A percentile compares a stretch with the other conserved stretches of the same genome.
Conservation (phyloP, 2,888 invertebrate species). For the Campaea margaritaria region DNA sequence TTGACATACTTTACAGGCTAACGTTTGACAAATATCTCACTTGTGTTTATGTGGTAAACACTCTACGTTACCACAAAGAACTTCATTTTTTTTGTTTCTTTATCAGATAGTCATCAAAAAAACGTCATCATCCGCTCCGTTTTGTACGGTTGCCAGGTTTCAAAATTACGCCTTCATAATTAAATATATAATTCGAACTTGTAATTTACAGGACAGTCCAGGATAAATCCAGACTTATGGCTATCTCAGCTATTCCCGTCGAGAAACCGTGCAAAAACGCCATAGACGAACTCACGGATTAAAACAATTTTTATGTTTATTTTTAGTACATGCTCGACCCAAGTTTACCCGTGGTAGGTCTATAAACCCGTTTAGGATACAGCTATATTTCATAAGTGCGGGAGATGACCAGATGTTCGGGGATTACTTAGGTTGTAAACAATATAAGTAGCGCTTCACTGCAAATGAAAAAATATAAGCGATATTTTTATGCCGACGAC, state of each 20-base stretch:
- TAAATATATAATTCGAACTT: too few relatives aligned
- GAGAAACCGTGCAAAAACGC: constrained; percentile 55
- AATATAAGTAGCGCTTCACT: constrained; percentile 20
- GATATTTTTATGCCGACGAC: constrained; percentile 20
- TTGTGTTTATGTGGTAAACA: too few relatives aligned
- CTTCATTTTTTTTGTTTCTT: too few relatives aligned
- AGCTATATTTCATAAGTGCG: constrained; percentile 54
- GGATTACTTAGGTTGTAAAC: constrained; percentile 37
- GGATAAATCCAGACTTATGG: neutral
- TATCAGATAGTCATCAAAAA: too few relatives aligned
- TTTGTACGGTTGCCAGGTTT: too few relatives aligned
- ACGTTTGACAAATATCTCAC: too few relatives aligned
- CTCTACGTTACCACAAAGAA: too few relatives aligned
- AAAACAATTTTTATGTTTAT: constrained; percentile 64
- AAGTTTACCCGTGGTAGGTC: constrained; percentile 58
- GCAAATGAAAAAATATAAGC: constrained; percentile 26
- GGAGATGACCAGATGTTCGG: constrained; percentile 61
- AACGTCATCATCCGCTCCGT: too few relatives aligned
- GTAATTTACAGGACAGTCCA: neutral
- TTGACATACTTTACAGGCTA: too few relatives aligned
- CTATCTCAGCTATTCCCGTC: constrained; percentile 16
- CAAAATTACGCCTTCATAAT: too few relatives aligned
- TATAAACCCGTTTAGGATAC: constrained; percentile 60
- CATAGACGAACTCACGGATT: constrained; percentile 51
- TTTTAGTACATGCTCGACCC: constrained; percentile 64